phyloP scores from a whole-genome alignment of 2,113 vertebrate genomes.

The Australoheros scitulus region DNA sequence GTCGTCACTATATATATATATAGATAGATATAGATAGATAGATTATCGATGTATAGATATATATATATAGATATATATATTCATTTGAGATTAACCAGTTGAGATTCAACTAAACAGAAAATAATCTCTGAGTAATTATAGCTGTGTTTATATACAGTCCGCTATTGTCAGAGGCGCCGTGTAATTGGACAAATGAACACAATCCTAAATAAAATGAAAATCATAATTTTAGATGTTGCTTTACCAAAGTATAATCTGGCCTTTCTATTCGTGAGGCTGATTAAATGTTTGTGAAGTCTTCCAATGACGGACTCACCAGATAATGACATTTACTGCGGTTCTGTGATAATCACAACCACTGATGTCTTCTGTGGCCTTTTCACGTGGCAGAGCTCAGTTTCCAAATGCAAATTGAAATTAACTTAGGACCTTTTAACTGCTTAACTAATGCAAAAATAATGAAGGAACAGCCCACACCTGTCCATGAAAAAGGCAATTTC shows the following conservation, averaged over 20 bases:
- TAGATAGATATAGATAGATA: too few species aligned
- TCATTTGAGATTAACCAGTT: too few species aligned
- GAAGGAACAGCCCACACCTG: not conserved
- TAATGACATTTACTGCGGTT: not conserved
- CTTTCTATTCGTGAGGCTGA: not conserved
- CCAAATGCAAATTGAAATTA: not conserved
- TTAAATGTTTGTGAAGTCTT: not conserved
- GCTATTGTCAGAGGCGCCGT: not conserved
- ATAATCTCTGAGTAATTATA: not conserved
- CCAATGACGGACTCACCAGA: not conserved
- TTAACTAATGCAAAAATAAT: not conserved
- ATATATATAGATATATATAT: too few species aligned
- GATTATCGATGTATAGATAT: too few species aligned
- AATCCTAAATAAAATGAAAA: not conserved
- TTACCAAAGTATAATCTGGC: not conserved
- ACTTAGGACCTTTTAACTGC: not conserved
- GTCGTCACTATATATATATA: too few species aligned
- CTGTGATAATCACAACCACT: not conserved
- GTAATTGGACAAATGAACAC: not conserved
- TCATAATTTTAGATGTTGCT: not conserved
- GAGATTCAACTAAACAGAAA: not conserved
- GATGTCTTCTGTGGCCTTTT: not conserved
- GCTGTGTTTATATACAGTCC: not conserved
- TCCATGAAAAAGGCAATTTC: not conserved
- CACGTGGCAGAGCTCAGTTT: not conserved